Evolutionary conservation across 2,113 vertebrate genomes (phyloP), one percentile per base, ranked within the genome.

Genomic region (Tichodroma muraria): DNA sequence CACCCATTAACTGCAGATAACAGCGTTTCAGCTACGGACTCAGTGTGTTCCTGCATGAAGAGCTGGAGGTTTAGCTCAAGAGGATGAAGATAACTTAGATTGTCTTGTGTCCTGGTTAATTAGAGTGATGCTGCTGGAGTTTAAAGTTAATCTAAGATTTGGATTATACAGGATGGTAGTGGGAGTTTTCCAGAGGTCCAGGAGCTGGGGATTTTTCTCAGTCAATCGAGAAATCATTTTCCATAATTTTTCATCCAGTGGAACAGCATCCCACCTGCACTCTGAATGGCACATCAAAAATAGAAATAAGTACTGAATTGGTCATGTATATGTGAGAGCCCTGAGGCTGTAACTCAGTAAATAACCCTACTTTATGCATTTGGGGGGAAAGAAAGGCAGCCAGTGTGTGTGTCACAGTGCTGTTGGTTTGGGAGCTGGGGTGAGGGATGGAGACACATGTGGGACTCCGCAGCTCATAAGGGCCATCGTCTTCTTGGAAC

Each of bases 321-420:
- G 24, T 54, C 40, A 15, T 3, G 10, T 52, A 4, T 28, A 4
- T 38, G 13, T n/a, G 49, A 77, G 2, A 10, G 27, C 52, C 52
- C 40, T 49, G 77, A 54, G 56, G 31, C 17, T 50, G 33, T 79
- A 42, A 60, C 15, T n/a, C 38, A 40, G 70, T 38, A 64, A 81
- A 79, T 50, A 59, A 31, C 31, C 25, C 31, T 64, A 65, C 45
- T 61, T 71, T n/a, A 9, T 24, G 30, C 21, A 18, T 53, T 57
- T 73, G 27, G 42, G 54, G 21, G 6, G 25, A 57, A 59, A 30
- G 18, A n/a, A 53, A 22, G 42, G 45, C 2, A 12, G 20, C 4
- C 22, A n/a, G 25, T 6, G 5, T 0, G 5, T 0, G 0, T n/a
- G 33, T 30, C 9, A 2, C 13, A 6, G 35, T 13, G 13, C 4